phyloP scores from a whole-genome alignment of 2,797 vertebrate species.

The Melanotaenia trifasciata region DNA sequence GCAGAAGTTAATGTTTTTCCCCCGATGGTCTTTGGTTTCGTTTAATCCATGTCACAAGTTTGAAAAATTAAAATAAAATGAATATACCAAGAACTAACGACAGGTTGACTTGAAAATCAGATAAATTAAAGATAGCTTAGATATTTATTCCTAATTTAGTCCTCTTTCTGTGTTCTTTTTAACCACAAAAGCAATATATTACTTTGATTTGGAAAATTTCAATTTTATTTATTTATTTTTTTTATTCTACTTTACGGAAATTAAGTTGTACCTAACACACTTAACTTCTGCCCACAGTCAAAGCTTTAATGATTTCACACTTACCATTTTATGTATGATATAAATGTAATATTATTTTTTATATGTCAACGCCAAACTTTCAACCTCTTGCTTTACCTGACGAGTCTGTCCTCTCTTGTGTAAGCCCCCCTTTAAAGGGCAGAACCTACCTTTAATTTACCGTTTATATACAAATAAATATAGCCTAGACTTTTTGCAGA shows the following conservation, averaged over 20 bases:
- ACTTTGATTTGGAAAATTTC: background rate
- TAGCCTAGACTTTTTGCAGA: background rate
- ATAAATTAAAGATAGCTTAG: too few relatives aligned
- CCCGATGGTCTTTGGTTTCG: slow-evolving; percentile 22
- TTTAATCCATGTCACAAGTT: slow-evolving; percentile 4
- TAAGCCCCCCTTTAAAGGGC: background rate
- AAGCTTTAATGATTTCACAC: background rate
- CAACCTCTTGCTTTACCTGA: background rate
- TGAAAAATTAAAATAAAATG: background rate
- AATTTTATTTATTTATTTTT: background rate
- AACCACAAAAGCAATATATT: background rate
- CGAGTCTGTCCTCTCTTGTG: background rate
- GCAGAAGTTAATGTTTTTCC: slow-evolving; percentile 23
- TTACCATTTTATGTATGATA: background rate
- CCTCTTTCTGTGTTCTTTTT: background rate
- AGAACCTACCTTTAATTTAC: background rate
- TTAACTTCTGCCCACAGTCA: background rate
- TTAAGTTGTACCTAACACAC: background rate
- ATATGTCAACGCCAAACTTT: background rate
- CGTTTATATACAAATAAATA: background rate
- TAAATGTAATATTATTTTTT: background rate
- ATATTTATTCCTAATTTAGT: background rate
- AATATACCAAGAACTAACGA: background rate
- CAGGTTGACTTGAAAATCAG: background rate
- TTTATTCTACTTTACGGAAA: background rate